Conservation (phyloP, 2,888 invertebrate genomes). For the Platycnemis pennipes region DNA sequence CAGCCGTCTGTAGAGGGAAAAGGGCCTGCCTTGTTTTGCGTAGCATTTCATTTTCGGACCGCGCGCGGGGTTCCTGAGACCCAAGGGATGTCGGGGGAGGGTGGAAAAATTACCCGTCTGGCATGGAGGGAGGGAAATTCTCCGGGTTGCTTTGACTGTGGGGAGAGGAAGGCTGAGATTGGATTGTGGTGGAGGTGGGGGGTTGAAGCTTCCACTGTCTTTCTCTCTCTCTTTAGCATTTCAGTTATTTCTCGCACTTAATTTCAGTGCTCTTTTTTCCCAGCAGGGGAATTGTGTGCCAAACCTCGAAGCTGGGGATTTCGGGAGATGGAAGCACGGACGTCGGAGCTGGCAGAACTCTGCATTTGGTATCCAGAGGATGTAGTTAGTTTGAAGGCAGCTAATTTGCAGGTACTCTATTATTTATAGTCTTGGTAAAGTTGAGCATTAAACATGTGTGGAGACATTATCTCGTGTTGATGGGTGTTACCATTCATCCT, state of each 20-base stretch:
- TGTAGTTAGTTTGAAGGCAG: too few species aligned
- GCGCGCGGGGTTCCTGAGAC: neutral
- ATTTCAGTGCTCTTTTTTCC: constrained; percentile 1
- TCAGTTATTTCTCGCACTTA: constrained; percentile 56
- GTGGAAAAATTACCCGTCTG: constrained; percentile 34
- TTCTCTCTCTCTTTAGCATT: neutral
- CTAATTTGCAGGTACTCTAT: too few species aligned
- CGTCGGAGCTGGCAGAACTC: neutral
- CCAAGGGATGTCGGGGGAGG: neutral
- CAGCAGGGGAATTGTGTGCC: neutral
- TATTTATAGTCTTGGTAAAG: too few species aligned
- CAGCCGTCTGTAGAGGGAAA: neutral
- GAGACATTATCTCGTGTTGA: too few species aligned
- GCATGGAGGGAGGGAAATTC: neutral
- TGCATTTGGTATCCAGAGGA: neutral
- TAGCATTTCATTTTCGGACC: constrained; percentile 55
- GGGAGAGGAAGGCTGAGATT: neutral
- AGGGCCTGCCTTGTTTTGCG: constrained; percentile 39
- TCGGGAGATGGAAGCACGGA: neutral
- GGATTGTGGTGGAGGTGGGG: neutral
- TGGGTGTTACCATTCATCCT: too few species aligned
- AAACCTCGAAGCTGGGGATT: neutral
- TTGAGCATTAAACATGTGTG: too few species aligned
- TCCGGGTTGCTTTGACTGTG: neutral
- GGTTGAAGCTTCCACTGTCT: neutral